phyloP scores from a whole-genome alignment of 2,888 invertebrate species.

The Exocentrus adspersus region DNA sequence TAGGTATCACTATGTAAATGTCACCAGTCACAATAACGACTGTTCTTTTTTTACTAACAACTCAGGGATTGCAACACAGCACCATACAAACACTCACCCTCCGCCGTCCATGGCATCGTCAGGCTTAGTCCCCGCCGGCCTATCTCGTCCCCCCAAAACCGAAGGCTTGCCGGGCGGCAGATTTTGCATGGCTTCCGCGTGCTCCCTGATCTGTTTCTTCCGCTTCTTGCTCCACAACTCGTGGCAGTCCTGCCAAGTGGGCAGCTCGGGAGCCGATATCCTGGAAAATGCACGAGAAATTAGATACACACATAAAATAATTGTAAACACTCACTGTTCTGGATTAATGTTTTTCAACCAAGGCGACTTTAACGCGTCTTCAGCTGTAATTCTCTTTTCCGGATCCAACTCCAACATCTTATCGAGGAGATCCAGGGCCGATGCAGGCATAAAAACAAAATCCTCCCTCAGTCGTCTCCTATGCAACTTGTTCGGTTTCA shows the following conservation, averaged over 20 bases:
- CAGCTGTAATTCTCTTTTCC: constrained; percentile 90
- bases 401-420: constrained; percentile 97
- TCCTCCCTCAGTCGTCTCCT: constrained; percentile 90
- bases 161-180: constrained; percentile 63
- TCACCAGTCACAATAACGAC: constrained; percentile 18
- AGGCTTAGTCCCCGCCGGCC: constrained; percentile 52
- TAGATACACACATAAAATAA: no score
- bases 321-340: constrained; percentile 86
- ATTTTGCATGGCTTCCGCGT: constrained; percentile 68
- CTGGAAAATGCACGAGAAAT: constrained; percentile 62
- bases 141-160: constrained; percentile 41
- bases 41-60: constrained; percentile 42
- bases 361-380: constrained; percentile 89
- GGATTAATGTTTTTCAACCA: constrained; percentile 94
- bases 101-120: constrained; percentile 67
- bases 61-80: constrained; percentile 41
- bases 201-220: constrained; percentile 84
- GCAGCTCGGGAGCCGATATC: constrained; percentile 85
- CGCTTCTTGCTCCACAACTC: constrained; percentile 98
- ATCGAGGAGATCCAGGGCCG: constrained; percentile 91
- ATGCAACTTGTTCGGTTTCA: constrained; percentile 91
- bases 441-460: constrained; percentile 89
- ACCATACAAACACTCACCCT: constrained; percentile 65
- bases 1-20: constrained; percentile 13
- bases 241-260: constrained; percentile 98